Evolutionary conservation across 1,140 invertebrate genomes (phyloP).

Genomic region (Pogonognathellus flavescens): DNA sequence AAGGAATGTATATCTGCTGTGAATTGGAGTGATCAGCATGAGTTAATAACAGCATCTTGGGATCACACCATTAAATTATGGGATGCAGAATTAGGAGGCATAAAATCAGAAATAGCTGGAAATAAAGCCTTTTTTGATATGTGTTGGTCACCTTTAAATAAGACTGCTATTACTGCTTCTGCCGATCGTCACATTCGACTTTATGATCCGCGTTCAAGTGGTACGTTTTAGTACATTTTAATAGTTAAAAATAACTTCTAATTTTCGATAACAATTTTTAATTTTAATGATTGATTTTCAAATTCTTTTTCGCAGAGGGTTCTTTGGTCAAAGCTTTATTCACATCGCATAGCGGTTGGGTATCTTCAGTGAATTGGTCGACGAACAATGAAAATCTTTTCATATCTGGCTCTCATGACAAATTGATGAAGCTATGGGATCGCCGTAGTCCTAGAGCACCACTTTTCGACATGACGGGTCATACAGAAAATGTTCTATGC

Average conservation of each 20-base stretch:
- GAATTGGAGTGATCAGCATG: constrained; percentile 83
- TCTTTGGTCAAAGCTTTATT: constrained; percentile 88
- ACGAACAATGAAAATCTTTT: constrained; percentile 87
- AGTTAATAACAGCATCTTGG: constrained; percentile 88
- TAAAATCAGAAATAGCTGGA: constrained; percentile 85
- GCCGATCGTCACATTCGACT: constrained; percentile 90
- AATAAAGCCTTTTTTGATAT: constrained; percentile 91
- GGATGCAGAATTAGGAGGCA: constrained; percentile 88
- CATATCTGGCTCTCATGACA: constrained; percentile 93
- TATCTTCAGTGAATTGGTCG: constrained; percentile 91
- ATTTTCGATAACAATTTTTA: too few species aligned
- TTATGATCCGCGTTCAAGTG: constrained; percentile 90
- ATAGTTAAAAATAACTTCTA: constrained; percentile 12
- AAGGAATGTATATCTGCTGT: constrained; percentile 89
- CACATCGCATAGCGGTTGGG: constrained; percentile 92
- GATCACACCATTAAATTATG: constrained; percentile 96
- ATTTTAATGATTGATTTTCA: constrained; percentile 39
- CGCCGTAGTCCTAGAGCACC: constrained; percentile 91
- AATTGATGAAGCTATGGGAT: constrained; percentile 95
- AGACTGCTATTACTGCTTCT: constrained; percentile 85
- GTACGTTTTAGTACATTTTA: constrained; percentile 71
- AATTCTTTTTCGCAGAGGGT: constrained; percentile 77
- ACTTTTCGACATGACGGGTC: constrained; percentile 92
- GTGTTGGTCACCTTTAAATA: constrained; percentile 84
- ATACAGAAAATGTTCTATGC: constrained; percentile 93